Evolutionary conservation across 2,888 invertebrate genomes (phyloP), one percentile per base, ranked within the genome.

Genomic region (Conops quadrifasciatus): DNA sequence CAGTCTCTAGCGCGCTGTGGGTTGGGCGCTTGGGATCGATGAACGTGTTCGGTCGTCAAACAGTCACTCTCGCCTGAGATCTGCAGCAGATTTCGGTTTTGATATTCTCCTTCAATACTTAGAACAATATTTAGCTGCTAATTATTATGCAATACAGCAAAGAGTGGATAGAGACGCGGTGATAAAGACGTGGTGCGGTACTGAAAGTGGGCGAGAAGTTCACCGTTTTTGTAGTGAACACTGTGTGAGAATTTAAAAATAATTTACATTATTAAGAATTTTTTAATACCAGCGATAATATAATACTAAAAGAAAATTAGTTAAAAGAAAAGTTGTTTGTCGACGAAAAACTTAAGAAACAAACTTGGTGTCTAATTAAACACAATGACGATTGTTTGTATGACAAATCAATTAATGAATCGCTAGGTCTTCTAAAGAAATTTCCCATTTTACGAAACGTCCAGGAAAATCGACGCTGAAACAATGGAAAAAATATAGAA

Each of bases 11-110:
- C 56, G 9, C 15, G 16, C 26, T 24, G n/a, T 45, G 63, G 63
- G 63, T 63, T 63, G 63, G 63, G 63, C 63, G 24, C 26, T n/a
- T 28, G 45, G 26, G 3, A 26, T 15, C 56, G 56, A 21, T 9
- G 26, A 56, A 56, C 56, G 56, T 56, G 56, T 5, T 21, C 26
- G 26, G 26, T 11, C 15, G 19, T 24, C 56, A 56, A 56, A 36
- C 36, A 36, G 36, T 36, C 36, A 36, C 9, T 13, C 16, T 58
- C 58, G 58, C 24, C n/a, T 11, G n/a, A 49, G 53, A n/a, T 26
- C 15, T 24, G 9, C 58, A 1, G 53, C 53, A 24, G 7, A 21
- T 36, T 53, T 58, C 28, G 21, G 16, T 16, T 2, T 56, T n/a
- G 24, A 9, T 3, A 15, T 15, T 5, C 28, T 15, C 2, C 58